A percentile compares a stretch with the other conserved stretches of the same genome.
Conservation (phyloP, 2,797 vertebrate species). For the Spea hammondii region DNA sequence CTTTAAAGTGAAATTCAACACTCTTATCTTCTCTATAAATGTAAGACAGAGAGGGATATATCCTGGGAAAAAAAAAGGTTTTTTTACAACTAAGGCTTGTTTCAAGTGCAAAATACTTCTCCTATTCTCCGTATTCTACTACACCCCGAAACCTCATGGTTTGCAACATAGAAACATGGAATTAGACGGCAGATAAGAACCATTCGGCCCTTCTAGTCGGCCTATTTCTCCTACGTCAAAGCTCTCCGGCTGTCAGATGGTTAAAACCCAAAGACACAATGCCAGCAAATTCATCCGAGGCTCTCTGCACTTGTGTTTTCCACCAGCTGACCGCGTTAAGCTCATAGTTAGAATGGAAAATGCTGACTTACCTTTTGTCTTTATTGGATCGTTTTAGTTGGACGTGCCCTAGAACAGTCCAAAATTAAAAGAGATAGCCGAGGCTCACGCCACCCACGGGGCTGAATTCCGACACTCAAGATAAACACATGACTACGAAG, state of each 20-base stretch:
- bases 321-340: conserved; percentile 3
- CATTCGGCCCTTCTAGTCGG: too few species aligned
- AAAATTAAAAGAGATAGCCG: neutral
- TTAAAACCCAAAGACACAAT: neutral
- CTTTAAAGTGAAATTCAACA: too few species aligned
- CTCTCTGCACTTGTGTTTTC: neutral
- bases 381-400: conserved; percentile 4
- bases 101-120: too few species aligned
- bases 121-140: too few species aligned
- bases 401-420: neutral
- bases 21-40: too few species aligned
- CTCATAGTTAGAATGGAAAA: neutral
- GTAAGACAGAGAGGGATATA: too few species aligned
- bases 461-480: neutral
- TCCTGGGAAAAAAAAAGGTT: too few species aligned
- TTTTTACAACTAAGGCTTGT: too few species aligned
- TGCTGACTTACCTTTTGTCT: neutral
- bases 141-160: too few species aligned
- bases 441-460: neutral
- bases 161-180: too few species aligned
- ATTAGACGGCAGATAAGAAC: too few species aligned
- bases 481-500: too few species aligned
- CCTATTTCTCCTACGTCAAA: neutral
- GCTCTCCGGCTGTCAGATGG: neutral
- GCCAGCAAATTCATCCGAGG: neutral